These are phyloP conservation scores for Leptopilina clavipes DNA, from an alignment of 1,140 invertebrate species.

Conservation along the genomic window DNA sequence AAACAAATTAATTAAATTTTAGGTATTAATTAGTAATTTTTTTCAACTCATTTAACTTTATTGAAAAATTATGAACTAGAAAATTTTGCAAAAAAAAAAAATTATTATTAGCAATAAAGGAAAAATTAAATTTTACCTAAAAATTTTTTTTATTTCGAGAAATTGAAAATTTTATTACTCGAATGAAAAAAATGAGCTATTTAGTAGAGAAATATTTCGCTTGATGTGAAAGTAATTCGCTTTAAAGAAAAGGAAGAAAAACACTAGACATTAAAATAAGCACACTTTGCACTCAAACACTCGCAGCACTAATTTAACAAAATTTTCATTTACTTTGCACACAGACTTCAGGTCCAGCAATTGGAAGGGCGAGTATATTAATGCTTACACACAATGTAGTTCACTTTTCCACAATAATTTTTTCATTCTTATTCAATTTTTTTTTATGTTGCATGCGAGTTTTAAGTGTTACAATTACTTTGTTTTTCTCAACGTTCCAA, in stretches of 20 bases:
- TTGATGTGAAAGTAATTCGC: neutral
- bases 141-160: no score
- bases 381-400: slow-evolving; percentile 57
- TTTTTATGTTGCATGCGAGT: slow-evolving; percentile 4
- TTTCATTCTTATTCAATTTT: slow-evolving; percentile 36
- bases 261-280: neutral
- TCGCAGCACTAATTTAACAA: slow-evolving; percentile 65
- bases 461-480: neutral
- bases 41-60: no score
- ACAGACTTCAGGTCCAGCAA: slow-evolving; percentile 71
- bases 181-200: no score
- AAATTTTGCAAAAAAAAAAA: no score
- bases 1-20: no score
- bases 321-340: slow-evolving; percentile 70
- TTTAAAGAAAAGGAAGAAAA: neutral
- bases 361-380: slow-evolving; percentile 72
- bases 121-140: no score
- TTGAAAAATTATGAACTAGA: no score
- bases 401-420: slow-evolving; percentile 44
- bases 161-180: no score
- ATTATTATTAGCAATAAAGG: no score
- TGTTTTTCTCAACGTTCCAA: neutral
- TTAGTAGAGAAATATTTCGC: neutral
- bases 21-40: no score
- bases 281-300: slow-evolving; percentile 49